Conservation (phyloP, 2,113 vertebrate genomes). For the Columba janthina region DNA sequence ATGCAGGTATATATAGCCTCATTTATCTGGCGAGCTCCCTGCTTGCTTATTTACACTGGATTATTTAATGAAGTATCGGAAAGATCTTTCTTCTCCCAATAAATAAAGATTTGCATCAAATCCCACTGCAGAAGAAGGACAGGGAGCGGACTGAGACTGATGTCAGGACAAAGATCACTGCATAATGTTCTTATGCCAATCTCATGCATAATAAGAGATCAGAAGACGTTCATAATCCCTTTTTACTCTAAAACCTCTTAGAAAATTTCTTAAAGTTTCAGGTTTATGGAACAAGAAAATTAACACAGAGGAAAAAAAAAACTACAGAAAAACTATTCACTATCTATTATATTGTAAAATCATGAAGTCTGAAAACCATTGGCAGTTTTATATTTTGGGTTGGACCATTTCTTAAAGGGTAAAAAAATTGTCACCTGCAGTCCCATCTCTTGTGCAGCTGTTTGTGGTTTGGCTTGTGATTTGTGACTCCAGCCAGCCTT, state of each 20-base stretch:
- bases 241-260: background rate
- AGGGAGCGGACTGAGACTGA: background rate
- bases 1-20: background rate
- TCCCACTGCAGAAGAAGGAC: background rate
- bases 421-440: background rate
- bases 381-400: background rate
- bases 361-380: background rate
- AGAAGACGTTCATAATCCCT: background rate
- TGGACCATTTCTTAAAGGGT: background rate
- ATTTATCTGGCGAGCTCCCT: background rate
- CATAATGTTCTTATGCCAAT: background rate
- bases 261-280: background rate
- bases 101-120: background rate
- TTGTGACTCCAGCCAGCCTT: background rate
- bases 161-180: background rate
- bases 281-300: background rate
- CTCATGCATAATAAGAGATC: background rate
- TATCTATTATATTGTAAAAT: rapidly evolving
- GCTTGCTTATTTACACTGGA: background rate
- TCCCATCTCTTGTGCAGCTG: background rate
- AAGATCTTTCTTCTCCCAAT: background rate
- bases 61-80: background rate
- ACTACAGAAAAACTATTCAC: background rate
- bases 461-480: background rate
- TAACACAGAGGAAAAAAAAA: background rate